A percentile compares a stretch with the other conserved stretches of the same genome.
These are phyloP conservation scores for Oasisia sp. DNA, from an alignment of 2,888 invertebrate species.

Conservation along the genomic window DNA sequence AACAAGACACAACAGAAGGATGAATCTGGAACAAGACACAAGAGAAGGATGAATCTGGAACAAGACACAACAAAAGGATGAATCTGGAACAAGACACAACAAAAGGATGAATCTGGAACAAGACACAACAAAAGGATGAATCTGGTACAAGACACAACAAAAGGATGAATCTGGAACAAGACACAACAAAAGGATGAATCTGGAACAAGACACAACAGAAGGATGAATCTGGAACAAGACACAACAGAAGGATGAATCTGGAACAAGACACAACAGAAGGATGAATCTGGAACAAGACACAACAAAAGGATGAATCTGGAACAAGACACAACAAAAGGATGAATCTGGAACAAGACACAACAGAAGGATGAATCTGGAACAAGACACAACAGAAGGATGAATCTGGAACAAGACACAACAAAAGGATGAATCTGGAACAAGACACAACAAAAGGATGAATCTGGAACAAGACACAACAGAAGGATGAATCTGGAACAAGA, in stretches of 20 bases:
- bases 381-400: conserved; percentile 74
- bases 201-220: no score
- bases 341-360: conserved; percentile 73
- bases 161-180: no score
- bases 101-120: conserved; percentile 87
- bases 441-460: no score
- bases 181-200: conserved; percentile 70
- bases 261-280: neutral
- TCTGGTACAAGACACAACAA: conserved; percentile 72
- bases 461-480: neutral
- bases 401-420: conserved; percentile 99
- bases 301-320: conserved; percentile 92
- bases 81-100: conserved; percentile 83
- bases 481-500: conserved; percentile 98
- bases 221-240: no score
- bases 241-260: conserved; percentile 95
- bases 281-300: no score
- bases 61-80: conserved; percentile 86
- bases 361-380: no score
- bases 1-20: conserved; percentile 82
- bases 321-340: neutral
- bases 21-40: conserved; percentile 82
- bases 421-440: conserved; percentile 85
- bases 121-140: conserved; percentile 93
- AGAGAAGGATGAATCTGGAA: conserved; percentile 90